Evolutionary conservation across 2,797 vertebrate species (phyloP), one percentile per base, ranked within the genome.

Genomic region (Pseudochromis fuscus): DNA sequence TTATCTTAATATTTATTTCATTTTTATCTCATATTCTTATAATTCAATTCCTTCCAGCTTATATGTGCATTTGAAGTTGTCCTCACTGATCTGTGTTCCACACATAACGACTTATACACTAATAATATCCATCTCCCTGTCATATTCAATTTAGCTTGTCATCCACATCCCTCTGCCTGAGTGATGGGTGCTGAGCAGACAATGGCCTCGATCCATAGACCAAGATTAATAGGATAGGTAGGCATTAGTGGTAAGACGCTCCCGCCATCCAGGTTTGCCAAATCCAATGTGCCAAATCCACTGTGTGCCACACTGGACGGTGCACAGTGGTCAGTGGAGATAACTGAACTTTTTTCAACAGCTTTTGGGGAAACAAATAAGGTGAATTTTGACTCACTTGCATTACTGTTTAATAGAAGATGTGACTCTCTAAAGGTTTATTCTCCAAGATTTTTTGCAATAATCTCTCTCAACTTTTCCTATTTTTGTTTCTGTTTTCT

Each of bases 201-300:
- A 93, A 74, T 92, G 90, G 89, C 92, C 89, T 90, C 86, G 87
- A 93, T 93, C 92, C 90, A 79, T 55, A 83, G 81, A 52, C 60
- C 42, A n/a, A 24, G 51, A 92, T 93, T 95, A 95, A 95, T 91
- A 92, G 94, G 94, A 95, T 95, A 92, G 89, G 82, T 88, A 70
- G 73, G 87, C 77, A 94, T 94, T 94, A 94, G 85, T 52, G 75
- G 66, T 94, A 93, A 93, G 90, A 90, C 59, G 75, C 76, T 81
- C 82, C 66, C 86, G 51, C 72, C 75, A 81, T 88, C 72, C 84
- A 88, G 81, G 83, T 90, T 86, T 79, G 58, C 87, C 92, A 88
- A 90, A 92, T 91, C 86, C 88, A 93, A 74, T 91, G 90, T 93
- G 90, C 91, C 88, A 92, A 91, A 93, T 90, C 91, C 89, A 90